phyloP scores from a whole-genome alignment of 30 jellyfish, hydroid and myxozoan genomes.

The Aurelia aurita complex sp. Pacific region DNA sequence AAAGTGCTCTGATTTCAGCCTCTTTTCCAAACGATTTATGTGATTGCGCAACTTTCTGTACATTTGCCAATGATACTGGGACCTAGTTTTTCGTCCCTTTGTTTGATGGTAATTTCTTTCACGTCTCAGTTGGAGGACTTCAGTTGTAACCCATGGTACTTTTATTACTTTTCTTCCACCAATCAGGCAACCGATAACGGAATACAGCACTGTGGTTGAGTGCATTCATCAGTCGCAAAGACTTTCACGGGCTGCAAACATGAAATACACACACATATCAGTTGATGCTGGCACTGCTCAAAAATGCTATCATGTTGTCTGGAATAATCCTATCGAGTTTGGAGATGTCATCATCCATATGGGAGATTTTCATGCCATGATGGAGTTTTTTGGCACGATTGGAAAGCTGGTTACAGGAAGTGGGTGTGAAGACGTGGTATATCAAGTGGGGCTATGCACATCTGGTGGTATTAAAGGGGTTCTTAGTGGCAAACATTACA shows the following conservation, averaged over 20 bases:
- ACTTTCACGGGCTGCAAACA: slow-evolving; percentile 8
- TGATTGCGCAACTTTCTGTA: too few relatives aligned
- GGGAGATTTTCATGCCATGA: not conserved
- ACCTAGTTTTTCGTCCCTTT: too few relatives aligned
- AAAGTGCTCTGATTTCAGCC: too few relatives aligned
- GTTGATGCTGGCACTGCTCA: slow-evolving; percentile 39
- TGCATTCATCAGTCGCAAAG: slow-evolving; percentile 19
- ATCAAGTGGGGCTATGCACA: slow-evolving; percentile 37
- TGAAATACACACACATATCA: slow-evolving; percentile 20
- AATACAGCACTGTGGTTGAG: slow-evolving; percentile 20
- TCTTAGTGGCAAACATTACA: slow-evolving; percentile 40
- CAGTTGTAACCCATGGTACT: too few relatives aligned
- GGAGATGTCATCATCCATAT: not conserved
- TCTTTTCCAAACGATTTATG: too few relatives aligned
- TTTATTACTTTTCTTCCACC: not conserved
- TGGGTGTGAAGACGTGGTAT: slow-evolving; percentile 48
- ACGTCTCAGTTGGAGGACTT: too few relatives aligned
- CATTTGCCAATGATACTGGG: too few relatives aligned
- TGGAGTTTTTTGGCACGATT: slow-evolving; percentile 14
- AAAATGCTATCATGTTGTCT: slow-evolving; percentile 10
- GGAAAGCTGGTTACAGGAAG: slow-evolving; percentile 30
- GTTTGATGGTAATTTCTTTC: too few relatives aligned
- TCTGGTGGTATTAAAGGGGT: slow-evolving; percentile 39
- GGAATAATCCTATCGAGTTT: slow-evolving; percentile 20
- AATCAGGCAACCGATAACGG: slow-evolving; percentile 28